Conservation (phyloP, 2,888 invertebrate species). For the Tipula confusa region DNA sequence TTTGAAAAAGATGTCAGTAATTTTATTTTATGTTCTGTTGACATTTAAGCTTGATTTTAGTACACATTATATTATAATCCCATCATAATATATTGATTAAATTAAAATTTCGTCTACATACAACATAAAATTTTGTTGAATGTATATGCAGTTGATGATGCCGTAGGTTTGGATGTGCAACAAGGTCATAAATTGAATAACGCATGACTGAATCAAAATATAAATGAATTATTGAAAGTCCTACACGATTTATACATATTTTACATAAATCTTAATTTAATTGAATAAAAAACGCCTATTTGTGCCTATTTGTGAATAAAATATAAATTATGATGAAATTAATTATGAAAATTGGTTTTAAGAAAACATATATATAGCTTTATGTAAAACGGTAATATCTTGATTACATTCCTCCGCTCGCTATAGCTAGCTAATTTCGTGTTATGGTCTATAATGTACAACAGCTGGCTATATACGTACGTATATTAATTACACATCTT, state of each 20-base stretch:
- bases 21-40: no score
- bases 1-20: no score
- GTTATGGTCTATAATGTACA: not conserved
- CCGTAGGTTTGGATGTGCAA: constrained; percentile 3
- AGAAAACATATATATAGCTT: no score
- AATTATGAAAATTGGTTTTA: not conserved
- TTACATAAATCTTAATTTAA: not conserved
- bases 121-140: not conserved
- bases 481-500: not conserved
- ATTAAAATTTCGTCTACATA: no score
- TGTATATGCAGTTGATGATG: not conserved
- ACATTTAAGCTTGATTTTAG: no score
- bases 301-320: not conserved
- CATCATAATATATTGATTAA: no score
- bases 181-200: not conserved
- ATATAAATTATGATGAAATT: not conserved
- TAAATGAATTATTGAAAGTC: not conserved
- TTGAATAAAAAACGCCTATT: not conserved
- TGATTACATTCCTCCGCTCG: not conserved
- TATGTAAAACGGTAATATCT: not conserved
- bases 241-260: not conserved
- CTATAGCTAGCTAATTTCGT: not conserved
- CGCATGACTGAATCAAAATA: not conserved
- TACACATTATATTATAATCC: no score
- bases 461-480: not conserved